Base-by-base conservation (phyloP, 1,140 invertebrate species). In the Antheraea pernyi region DNA sequence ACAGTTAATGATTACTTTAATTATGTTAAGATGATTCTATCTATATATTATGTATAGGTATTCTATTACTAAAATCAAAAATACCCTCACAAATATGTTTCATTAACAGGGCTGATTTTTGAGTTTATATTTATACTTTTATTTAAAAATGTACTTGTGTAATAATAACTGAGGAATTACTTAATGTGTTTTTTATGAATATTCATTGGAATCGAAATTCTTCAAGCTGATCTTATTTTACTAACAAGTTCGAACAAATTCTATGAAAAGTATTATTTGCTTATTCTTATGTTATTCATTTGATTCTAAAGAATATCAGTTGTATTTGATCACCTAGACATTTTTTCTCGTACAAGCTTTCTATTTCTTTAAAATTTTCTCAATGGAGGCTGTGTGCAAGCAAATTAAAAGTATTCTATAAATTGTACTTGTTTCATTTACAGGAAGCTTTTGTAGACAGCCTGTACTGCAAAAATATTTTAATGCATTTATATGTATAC, bases 311-410 rank as follows among this genome's bases (percentile, higher is more conserved):
- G 62, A 65, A 18, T 65, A 67, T 69, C 36, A 68, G 11, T 67
- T 68, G 62, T 67, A 75, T 73, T 71, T 48, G 59, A 70, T 79
- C 76, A 68, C 70, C 63, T 73, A 73, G 36, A 61, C 59, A 68
- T 63, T 53, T 53, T 53, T 53, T 83, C 81, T 80, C 65, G 74
- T 83, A 73, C 70, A 79, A 71, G 77, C 78, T 82, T 83, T 79
- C 72, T 79, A 75, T 77, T 80, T 81, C 77, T 74, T 79, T 75
- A 84, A 80, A 85, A 85, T 86, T 79, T 90, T 89, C 85, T 86
- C 83, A 85, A 86, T 88, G 85, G 85, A 89, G 88, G 89, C 89
- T 91, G 89, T 91, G 89, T 91, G 88, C 86, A 88, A 86, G 81
- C 79, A 91, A 90, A 91, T 89, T 89, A 91, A 89, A 82, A 90